These are phyloP conservation scores for Elaphurus davidianus DNA, from an alignment of 2,113 vertebrate species.

Conservation along the genomic window DNA sequence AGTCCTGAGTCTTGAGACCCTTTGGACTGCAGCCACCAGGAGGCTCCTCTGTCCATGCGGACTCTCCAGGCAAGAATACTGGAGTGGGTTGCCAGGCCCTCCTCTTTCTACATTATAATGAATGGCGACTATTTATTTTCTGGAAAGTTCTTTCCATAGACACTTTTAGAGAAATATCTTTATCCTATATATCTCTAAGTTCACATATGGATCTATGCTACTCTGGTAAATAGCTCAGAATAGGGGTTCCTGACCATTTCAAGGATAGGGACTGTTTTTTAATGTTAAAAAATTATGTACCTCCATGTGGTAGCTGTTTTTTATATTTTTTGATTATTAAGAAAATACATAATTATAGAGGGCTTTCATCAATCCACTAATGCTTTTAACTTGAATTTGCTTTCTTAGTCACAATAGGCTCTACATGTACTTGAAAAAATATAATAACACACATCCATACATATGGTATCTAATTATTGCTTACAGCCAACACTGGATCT, in stretches of 20 bases:
- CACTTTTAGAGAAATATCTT: neutral
- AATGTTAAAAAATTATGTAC: neutral
- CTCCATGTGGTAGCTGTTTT: neutral
- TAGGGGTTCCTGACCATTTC: neutral
- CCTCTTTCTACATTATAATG: neutral
- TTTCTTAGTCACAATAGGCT: neutral
- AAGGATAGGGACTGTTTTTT: neutral
- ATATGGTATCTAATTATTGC: accelerated
- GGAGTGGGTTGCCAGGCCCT: neutral
- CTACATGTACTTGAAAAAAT: neutral
- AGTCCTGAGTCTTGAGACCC: neutral
- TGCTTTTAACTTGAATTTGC: neutral
- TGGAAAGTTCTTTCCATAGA: neutral
- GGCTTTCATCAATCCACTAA: neutral
- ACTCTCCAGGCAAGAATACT: neutral
- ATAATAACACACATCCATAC: too few relatives aligned
- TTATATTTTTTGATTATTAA: neutral
- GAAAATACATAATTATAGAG: neutral
- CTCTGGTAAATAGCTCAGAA: neutral
- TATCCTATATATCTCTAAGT: neutral
- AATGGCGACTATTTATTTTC: neutral
- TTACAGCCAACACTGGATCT: neutral
- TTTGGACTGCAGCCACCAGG: neutral
- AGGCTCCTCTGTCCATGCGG: neutral
- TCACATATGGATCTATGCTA: neutral